phyloP scores from a whole-genome alignment of 2,888 invertebrate genomes.

The Geotrupes spiniger region DNA sequence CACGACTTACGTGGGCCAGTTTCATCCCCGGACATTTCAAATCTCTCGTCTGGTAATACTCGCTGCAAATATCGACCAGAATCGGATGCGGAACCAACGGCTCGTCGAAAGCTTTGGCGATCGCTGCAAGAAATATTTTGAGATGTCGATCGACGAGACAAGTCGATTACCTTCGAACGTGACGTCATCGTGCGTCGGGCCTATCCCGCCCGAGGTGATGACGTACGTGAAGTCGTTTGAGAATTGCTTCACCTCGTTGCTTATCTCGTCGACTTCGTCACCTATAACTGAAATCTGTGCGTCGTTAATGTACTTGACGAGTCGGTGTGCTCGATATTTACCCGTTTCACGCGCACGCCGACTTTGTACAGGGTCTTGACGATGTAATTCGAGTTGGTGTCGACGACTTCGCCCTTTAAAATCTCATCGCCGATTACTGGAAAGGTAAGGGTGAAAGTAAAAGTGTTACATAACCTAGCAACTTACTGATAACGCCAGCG shows the following conservation, averaged over 20 bases:
- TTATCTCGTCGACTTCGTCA: conserved; percentile 63
- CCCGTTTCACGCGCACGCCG: conserved; percentile 62
- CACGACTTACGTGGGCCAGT: conserved; percentile 40
- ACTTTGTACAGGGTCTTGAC: conserved; percentile 59
- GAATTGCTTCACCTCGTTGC: conserved; percentile 60
- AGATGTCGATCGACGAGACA: too few relatives aligned
- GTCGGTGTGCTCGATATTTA: conserved; percentile 26
- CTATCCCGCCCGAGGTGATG: conserved; percentile 73
- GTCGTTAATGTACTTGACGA: conserved; percentile 12
- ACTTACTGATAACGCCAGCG: conserved; percentile 21
- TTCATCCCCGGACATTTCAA: conserved; percentile 49
- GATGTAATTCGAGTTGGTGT: conserved; percentile 66
- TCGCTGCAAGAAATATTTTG: conserved; percentile 43
- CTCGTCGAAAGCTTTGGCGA: conserved; percentile 56
- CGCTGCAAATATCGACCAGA: conserved; percentile 49
- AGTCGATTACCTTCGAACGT: conserved; percentile 70
- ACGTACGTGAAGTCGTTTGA: conserved; percentile 63
- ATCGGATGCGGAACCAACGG: conserved; percentile 49
- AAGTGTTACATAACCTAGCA: conserved; percentile 13
- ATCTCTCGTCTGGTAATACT: conserved; percentile 48
- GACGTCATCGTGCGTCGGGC: conserved; percentile 76
- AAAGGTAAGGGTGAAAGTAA: too few relatives aligned
- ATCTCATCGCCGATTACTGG: conserved; percentile 76
- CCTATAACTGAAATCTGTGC: conserved; percentile 62
- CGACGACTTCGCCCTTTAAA: conserved; percentile 66